These are phyloP conservation scores for Callyntrura guangdongensis DNA, from an alignment of 2,888 invertebrate genomes.

Conservation along the genomic window DNA sequence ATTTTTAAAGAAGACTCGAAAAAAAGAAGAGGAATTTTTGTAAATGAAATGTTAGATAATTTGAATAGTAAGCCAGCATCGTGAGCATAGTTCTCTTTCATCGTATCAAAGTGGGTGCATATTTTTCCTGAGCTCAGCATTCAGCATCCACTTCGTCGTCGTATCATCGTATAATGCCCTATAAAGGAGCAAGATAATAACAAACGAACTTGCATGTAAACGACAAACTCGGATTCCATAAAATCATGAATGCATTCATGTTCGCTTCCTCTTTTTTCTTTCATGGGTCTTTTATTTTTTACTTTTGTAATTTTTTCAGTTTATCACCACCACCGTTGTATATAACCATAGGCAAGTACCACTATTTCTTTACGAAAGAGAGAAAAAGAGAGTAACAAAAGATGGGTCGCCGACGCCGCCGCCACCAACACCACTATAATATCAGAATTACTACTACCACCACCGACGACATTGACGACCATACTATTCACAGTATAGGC, in stretches of 20 bases:
- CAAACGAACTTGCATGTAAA: background rate
- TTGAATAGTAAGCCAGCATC: slow-evolving; percentile 20
- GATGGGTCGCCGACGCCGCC: slow-evolving; percentile 64
- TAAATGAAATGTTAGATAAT: background rate
- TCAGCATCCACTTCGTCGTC: background rate
- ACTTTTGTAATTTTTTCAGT: slow-evolving; percentile 31
- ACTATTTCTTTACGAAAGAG: slow-evolving; percentile 37
- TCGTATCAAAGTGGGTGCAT: background rate
- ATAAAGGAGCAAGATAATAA: background rate
- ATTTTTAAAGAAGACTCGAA: slow-evolving; percentile 8
- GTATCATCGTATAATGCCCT: background rate
- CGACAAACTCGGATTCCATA: slow-evolving; percentile 40
- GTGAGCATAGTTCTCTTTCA: slow-evolving; percentile 4
- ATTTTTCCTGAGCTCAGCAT: background rate
- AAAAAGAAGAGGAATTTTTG: slow-evolving; percentile 2
- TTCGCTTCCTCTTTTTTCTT: slow-evolving; percentile 56
- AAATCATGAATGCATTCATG: slow-evolving; percentile 60
- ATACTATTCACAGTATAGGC: slow-evolving; percentile 30
- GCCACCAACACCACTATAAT: slow-evolving; percentile 32
- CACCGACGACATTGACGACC: slow-evolving; percentile 59
- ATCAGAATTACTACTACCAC: background rate
- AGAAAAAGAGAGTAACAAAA: slow-evolving; percentile 66
- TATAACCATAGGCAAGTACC: slow-evolving; percentile 25
- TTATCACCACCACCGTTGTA: slow-evolving; percentile 52
- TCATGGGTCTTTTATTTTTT: slow-evolving; percentile 22